Base-by-base conservation (phyloP, 1,140 invertebrate species). In the Tetragonula clypearis region DNA sequence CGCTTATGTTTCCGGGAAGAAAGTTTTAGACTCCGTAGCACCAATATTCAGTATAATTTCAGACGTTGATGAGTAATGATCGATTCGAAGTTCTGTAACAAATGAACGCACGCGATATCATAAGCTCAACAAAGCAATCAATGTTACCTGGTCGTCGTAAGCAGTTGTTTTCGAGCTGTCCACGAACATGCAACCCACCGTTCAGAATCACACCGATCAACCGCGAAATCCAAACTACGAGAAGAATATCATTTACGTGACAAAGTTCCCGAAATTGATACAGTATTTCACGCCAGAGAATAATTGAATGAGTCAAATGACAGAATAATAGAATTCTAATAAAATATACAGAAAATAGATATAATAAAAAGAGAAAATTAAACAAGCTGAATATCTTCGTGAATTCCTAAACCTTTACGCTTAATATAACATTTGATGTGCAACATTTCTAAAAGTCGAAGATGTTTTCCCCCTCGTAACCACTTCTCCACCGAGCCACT, bases 241-340 rank as follows among this genome's bases (percentile, higher is more conserved):
- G 26, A 62, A 49, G 21, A 78, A 85, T 55, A 65, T 82, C 9
- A 12, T 23, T 30, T 41, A 82, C 21, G 56, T 87, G 15, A 68
- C 84, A 9, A 90, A 84, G 12, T 8, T 79, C 8, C 72, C 35
- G 19, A 69, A 30, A 3, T 88, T 80, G 81, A 79, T 90, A 26
- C 91, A 90, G 30, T 1, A 30, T 30, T 30, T 30, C 30, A 30
- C 30, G 30, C 30, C 30, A 30, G 30, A 30, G 30, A 30, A 30
- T 30, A 30, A 30, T 30, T 30, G 30, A 30, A 30, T 30, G 30
- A 30, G 30, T 30, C 30, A 30, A 30, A 30, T 30, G 91, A 88
- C 90, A 12, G 8, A 0, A 41, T 71, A 26, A 19, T 35, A 0
- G 56, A 30, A 30, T 30, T 30, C 30, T 30, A 30, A 30, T 30